These are phyloP conservation scores for Discoglossus pictus DNA, from an alignment of 2,797 vertebrate species.

Conservation along the genomic window DNA sequence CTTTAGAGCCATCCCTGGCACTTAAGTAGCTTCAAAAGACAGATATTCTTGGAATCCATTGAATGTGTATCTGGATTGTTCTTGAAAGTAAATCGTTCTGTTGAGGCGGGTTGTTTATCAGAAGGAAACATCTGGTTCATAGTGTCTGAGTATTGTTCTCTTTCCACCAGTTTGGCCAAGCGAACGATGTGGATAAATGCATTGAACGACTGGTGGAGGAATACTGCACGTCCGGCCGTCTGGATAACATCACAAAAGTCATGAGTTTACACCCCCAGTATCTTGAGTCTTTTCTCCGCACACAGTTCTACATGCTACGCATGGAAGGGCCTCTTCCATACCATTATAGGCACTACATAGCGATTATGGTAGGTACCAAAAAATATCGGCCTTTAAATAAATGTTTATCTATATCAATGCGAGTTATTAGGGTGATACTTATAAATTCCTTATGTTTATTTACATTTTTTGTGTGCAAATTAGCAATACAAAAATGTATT, in stretches of 20 bases:
- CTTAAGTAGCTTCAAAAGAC: not conserved
- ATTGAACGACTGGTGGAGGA: slow-evolving; percentile 78
- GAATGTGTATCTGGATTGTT: not conserved
- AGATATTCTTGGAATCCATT: slow-evolving; percentile 4
- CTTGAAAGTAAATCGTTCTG: not conserved
- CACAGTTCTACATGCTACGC: slow-evolving; percentile 82
- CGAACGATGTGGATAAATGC: slow-evolving; percentile 72
- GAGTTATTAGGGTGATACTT: too few species aligned
- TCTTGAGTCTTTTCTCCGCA: slow-evolving; percentile 80
- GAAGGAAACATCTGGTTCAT: slow-evolving; percentile 16
- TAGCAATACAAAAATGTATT: too few species aligned
- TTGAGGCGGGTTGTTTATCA: slow-evolving; percentile 6
- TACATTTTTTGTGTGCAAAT: too few species aligned
- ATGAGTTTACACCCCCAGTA: slow-evolving; percentile 81
- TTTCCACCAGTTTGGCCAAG: slow-evolving; percentile 71
- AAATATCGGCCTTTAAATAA: rapidly evolving
- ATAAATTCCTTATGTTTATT: too few species aligned
- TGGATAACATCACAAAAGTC: slow-evolving; percentile 80
- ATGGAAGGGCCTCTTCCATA: slow-evolving; percentile 81
- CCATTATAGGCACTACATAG: slow-evolving; percentile 81
- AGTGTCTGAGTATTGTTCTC: slow-evolving; percentile 31
- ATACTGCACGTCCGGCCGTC: slow-evolving; percentile 75
- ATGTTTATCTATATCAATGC: too few species aligned
- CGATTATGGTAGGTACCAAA: slow-evolving; percentile 73
- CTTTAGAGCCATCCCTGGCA: not conserved